Evolutionary conservation across 2,888 invertebrate genomes (phyloP).

Genomic region (Chloromyia formosa): DNA sequence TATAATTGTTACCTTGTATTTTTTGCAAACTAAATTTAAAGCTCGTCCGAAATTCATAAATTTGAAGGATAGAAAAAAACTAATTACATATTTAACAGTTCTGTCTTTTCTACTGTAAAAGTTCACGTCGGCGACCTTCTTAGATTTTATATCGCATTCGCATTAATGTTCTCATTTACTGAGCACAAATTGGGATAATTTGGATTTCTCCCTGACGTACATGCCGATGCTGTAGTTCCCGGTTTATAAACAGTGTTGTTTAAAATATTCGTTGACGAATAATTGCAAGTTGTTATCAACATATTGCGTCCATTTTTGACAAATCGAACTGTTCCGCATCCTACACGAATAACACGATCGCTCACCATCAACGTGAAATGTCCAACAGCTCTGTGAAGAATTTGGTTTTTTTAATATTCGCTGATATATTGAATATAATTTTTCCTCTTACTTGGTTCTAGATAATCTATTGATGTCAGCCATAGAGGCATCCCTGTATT

Average conservation of each 20-base stretch:
- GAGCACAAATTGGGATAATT: slow-evolving; percentile 30
- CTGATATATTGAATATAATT: too few species aligned
- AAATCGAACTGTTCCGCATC: slow-evolving; percentile 19
- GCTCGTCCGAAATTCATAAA: too few species aligned
- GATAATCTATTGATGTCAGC: slow-evolving; percentile 10
- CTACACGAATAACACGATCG: slow-evolving; percentile 11
- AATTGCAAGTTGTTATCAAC: slow-evolving; percentile 18
- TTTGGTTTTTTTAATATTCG: too few species aligned
- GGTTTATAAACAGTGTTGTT: slow-evolving; percentile 15
- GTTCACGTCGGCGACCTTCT: too few species aligned
- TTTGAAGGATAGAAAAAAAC: too few species aligned
- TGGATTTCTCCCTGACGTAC: slow-evolving; percentile 20
- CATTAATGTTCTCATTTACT: neutral
- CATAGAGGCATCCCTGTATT: slow-evolving; percentile 21
- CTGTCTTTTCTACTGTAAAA: too few species aligned
- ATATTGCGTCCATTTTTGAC: slow-evolving; percentile 21
- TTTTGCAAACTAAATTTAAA: too few species aligned
- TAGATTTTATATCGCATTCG: slow-evolving; percentile 10
- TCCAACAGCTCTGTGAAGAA: slow-evolving; percentile 1
- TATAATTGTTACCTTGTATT: too few species aligned
- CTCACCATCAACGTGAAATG: slow-evolving; percentile 33
- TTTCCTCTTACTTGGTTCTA: slow-evolving; percentile 4
- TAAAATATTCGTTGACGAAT: slow-evolving; percentile 25
- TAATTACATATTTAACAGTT: too few species aligned
- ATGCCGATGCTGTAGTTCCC: slow-evolving; percentile 15